Conservation (phyloP, 1,140 invertebrate species). For the Bombus breviceps region DNA sequence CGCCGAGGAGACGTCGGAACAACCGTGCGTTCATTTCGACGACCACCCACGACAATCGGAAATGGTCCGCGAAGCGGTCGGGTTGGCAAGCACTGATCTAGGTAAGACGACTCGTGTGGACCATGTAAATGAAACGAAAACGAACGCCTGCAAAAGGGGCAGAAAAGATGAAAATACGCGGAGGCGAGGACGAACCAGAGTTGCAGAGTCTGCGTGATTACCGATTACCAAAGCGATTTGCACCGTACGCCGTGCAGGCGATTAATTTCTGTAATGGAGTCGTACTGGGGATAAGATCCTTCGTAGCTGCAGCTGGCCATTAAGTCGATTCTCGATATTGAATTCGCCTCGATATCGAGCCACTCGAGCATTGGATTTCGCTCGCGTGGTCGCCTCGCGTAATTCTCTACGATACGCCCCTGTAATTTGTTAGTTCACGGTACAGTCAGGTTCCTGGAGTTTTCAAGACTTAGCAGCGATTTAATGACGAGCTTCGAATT, state of each 20-base stretch:
- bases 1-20: background rate
- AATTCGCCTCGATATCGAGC: conserved; percentile 50
- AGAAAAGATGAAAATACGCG: background rate
- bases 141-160: background rate
- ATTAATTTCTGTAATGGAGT: conserved; percentile 65
- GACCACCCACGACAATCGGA: conserved; percentile 59
- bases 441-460: background rate
- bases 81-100: conserved; percentile 30
- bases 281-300: conserved; percentile 46
- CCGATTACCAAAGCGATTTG: conserved; percentile 63
- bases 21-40: conserved; percentile 34
- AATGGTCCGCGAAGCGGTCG: conserved; percentile 38
- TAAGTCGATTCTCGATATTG: conserved; percentile 55
- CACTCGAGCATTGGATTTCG: too few species aligned
- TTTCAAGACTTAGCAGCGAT: background rate
- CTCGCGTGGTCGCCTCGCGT: conserved; percentile 11
- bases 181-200: conserved; percentile 1
- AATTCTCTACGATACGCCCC: conserved; percentile 14
- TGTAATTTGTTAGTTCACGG: conserved; percentile 25
- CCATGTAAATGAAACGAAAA: conserved; percentile 25
- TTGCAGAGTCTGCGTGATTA: conserved; percentile 37
- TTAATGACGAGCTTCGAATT: background rate
- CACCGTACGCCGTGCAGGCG: conserved; percentile 50
- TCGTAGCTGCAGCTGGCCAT: conserved; percentile 43
- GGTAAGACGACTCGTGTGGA: conserved; percentile 8